These are phyloP conservation scores for Amblyjoppa fuscipennis DNA, from an alignment of 2,888 invertebrate genomes.

Conservation along the genomic window DNA sequence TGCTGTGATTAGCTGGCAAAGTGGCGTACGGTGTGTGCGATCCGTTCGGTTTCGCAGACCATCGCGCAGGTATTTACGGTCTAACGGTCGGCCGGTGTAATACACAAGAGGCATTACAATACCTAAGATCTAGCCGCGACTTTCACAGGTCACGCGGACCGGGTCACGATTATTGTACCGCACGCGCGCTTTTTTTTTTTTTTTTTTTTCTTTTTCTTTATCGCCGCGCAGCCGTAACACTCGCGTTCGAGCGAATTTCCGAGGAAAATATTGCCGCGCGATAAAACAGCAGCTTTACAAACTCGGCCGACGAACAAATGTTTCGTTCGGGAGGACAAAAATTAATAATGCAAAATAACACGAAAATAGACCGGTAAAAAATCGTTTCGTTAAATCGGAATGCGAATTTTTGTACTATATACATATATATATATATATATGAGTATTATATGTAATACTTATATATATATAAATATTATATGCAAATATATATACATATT, in stretches of 20 bases:
- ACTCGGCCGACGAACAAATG: not conserved
- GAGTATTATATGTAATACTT: no score
- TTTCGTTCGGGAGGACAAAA: not conserved
- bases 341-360: no score
- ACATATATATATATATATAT: no score
- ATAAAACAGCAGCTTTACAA: not conserved
- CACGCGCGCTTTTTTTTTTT: not conserved
- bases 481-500: no score
- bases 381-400: no score
- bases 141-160: conserved; percentile 34
- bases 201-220: no score
- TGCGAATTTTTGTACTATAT: no score
- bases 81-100: not conserved
- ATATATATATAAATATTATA: no score
- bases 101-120: conserved; percentile 35
- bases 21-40: conserved; percentile 23
- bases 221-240: no score
- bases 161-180: conserved; percentile 42
- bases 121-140: conserved; percentile 24
- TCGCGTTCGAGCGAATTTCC: conserved; percentile 17
- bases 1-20: conserved; percentile 48
- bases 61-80: not conserved
- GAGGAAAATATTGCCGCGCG: not conserved
- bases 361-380: no score
- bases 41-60: conserved; percentile 2